phyloP scores from a whole-genome alignment of 2,113 vertebrate genomes.

The Mystacornis crossleyi region DNA sequence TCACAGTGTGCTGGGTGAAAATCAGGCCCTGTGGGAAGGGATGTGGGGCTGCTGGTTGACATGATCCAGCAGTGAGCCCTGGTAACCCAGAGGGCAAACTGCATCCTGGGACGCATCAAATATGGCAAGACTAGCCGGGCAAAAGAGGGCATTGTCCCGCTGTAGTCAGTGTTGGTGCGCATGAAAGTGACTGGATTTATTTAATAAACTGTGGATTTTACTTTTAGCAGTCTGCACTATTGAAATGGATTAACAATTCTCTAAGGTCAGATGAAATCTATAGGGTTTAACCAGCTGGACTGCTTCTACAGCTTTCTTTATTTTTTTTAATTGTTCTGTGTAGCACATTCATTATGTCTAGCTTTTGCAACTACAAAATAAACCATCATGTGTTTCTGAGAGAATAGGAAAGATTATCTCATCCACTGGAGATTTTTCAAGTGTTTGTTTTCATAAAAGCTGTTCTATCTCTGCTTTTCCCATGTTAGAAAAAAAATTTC shows the following conservation, averaged over 20 bases:
- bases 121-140: background rate
- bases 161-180: background rate
- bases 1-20: background rate
- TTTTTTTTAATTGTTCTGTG: background rate
- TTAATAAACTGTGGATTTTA: background rate
- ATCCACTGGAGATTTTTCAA: background rate
- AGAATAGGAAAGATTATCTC: background rate
- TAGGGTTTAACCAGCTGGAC: background rate
- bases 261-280: background rate
- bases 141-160: background rate
- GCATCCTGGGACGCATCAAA: background rate
- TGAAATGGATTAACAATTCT: background rate
- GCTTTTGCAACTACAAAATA: background rate
- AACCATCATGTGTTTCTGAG: background rate
- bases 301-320: background rate
- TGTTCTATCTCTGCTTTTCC: background rate
- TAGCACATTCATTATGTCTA: background rate
- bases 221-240: background rate
- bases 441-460: background rate
- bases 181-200: background rate
- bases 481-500: background rate
- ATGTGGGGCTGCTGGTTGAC: background rate
- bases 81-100: background rate
- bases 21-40: background rate
- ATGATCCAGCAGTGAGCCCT: background rate